These are phyloP conservation scores for Bimastos eiseni DNA, from an alignment of 2,888 invertebrate species.

Conservation along the genomic window DNA sequence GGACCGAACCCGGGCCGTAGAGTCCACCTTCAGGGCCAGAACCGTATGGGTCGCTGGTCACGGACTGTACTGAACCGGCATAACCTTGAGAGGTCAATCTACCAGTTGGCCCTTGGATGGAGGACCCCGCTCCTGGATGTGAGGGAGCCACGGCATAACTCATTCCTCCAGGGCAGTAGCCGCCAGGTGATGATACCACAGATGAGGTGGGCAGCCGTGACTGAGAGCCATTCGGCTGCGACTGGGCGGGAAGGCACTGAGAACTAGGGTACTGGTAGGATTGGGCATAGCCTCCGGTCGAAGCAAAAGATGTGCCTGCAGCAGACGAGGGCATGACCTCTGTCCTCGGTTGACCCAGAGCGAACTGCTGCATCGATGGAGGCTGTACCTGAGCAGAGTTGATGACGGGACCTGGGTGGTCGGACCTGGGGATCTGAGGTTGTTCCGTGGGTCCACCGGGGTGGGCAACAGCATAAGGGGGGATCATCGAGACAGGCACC, in stretches of 20 bases:
- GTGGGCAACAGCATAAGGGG: background rate
- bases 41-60: background rate
- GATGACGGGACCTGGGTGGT: background rate
- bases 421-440: background rate
- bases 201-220: background rate
- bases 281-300: background rate
- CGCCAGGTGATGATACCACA: background rate
- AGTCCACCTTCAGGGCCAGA: background rate
- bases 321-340: background rate
- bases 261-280: conserved; percentile 13
- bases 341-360: background rate
- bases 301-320: background rate
- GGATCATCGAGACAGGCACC: background rate
- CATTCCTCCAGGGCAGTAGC: background rate
- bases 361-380: background rate
- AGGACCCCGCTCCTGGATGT: background rate
- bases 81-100: background rate
- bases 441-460: conserved; percentile 10
- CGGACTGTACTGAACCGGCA: background rate
- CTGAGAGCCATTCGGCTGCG: background rate
- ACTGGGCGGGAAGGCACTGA: background rate
- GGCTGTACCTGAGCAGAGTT: background rate
- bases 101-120: background rate
- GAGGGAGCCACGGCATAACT: conserved; percentile 3
- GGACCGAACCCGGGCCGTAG: background rate